Conservation (phyloP, 2,113 vertebrate species). For the Halichoerus grypus region DNA sequence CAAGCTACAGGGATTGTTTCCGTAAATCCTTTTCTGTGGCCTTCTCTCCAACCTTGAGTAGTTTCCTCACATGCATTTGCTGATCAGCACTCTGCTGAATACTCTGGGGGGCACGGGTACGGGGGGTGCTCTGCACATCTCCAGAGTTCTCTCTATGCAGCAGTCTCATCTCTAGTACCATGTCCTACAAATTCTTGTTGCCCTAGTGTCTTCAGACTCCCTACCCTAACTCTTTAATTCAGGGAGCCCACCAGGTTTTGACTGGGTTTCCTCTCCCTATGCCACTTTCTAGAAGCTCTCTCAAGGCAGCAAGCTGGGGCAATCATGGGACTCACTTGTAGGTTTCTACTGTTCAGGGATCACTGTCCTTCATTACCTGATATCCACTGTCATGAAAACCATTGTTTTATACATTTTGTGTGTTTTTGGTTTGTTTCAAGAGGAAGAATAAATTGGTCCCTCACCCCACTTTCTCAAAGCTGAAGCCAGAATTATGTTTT, state of each 20-base stretch:
- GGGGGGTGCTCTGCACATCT: too few species aligned
- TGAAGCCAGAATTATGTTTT: constrained; percentile 26
- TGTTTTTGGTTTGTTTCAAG: neutral
- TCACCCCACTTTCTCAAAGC: neutral
- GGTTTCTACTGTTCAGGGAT: neutral
- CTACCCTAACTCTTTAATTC: neutral
- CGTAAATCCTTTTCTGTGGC: neutral
- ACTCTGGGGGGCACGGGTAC: neutral
- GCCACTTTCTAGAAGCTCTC: neutral
- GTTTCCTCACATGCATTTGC: neutral
- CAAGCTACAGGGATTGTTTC: neutral
- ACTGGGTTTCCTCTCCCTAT: neutral
- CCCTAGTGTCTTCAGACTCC: neutral
- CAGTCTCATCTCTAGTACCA: neutral
- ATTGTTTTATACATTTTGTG: neutral
- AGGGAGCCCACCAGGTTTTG: neutral
- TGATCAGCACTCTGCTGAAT: neutral
- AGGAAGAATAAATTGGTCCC: neutral
- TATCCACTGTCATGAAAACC: neutral
- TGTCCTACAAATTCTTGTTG: neutral
- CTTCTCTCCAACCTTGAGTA: neutral
- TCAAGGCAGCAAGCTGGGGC: neutral
- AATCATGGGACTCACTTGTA: neutral
- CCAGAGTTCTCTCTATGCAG: neutral
- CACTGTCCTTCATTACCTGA: neutral